Percentiles rank a stretch among this genome's conserved stretches.
Conservation (phyloP, 2,888 invertebrate species). For the Polydrusus tereticollis region DNA sequence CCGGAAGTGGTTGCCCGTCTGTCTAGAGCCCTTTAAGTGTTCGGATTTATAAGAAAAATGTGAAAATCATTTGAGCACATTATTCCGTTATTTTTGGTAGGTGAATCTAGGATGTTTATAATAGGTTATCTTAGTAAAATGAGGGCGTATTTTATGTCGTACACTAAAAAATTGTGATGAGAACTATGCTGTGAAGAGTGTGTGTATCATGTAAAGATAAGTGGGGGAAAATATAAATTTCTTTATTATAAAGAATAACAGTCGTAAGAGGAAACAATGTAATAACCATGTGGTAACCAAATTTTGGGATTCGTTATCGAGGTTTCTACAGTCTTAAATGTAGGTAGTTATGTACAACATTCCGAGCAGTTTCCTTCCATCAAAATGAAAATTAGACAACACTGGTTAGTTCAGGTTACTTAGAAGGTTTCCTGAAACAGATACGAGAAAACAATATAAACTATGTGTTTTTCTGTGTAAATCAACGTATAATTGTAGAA, state of each 20-base stretch:
- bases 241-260: too few relatives aligned
- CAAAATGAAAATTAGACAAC: neutral
- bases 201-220: neutral
- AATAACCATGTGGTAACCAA: neutral
- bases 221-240: neutral
- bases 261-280: too few relatives aligned
- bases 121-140: neutral
- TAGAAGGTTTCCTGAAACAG: neutral
- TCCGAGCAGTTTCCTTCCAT: constrained; percentile 1
- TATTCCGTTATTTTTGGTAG: constrained; percentile 4
- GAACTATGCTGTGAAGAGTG: neutral
- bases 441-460: neutral
- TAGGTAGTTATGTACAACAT: too few relatives aligned
- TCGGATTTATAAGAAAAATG: constrained; percentile 19
- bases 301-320: too few relatives aligned
- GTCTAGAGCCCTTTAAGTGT: constrained; percentile 7
- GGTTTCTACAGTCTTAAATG: too few relatives aligned
- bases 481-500: neutral
- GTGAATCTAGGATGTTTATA: neutral
- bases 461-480: too few relatives aligned
- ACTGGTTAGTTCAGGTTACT: neutral
- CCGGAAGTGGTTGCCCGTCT: neutral
- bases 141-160: neutral
- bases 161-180: neutral
- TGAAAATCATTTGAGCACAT: constrained; percentile 5